Percentiles rank a stretch among this genome's conserved stretches.
phyloP scores from a whole-genome alignment of 2,797 vertebrate genomes.

The Fistularia commersonii region DNA sequence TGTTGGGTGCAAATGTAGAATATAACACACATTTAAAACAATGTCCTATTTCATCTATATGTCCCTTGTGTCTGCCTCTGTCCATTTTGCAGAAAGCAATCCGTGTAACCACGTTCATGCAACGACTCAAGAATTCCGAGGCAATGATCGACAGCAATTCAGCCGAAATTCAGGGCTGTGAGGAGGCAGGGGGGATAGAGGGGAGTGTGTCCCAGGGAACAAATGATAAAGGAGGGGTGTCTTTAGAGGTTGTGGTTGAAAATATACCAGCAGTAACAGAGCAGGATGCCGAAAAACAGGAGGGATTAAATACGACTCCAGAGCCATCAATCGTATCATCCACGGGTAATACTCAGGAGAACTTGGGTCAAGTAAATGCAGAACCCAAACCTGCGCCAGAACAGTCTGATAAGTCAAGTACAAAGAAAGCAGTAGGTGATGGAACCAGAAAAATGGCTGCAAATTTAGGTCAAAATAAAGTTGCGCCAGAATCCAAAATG shows the following conservation, averaged over 20 bases:
- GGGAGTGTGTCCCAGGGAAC: conserved; percentile 53
- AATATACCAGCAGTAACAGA: conserved; percentile 46
- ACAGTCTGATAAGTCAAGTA: conserved; percentile 32
- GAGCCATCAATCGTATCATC: conserved; percentile 54
- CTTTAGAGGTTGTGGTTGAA: conserved; percentile 76
- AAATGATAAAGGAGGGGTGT: conserved; percentile 64
- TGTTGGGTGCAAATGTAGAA: conserved; percentile 3
- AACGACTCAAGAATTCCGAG: conserved; percentile 81
- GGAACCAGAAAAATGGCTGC: conserved; percentile 56
- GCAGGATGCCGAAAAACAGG: conserved; percentile 45
- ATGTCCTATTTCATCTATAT: conserved; percentile 21
- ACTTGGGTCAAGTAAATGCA: conserved; percentile 36
- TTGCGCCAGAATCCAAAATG: conserved; percentile 41
- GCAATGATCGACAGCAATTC: conserved; percentile 56
- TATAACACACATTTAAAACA: not conserved
- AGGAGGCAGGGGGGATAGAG: conserved; percentile 48
- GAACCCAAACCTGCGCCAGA: conserved; percentile 40
- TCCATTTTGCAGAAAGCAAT: conserved; percentile 82
- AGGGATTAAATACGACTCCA: conserved; percentile 29
- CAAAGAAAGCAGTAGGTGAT: conserved; percentile 48
- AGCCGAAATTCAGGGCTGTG: conserved; percentile 44
- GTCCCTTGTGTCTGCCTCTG: conserved; percentile 29
- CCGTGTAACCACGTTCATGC: conserved; percentile 87
- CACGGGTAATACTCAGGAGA: conserved; percentile 53
- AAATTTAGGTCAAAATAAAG: conserved; percentile 60